A percentile compares a stretch with the other conserved stretches of the same genome.
phyloP scores from a whole-genome alignment of 2,888 invertebrate genomes.

The Lithophane semibrunnea region DNA sequence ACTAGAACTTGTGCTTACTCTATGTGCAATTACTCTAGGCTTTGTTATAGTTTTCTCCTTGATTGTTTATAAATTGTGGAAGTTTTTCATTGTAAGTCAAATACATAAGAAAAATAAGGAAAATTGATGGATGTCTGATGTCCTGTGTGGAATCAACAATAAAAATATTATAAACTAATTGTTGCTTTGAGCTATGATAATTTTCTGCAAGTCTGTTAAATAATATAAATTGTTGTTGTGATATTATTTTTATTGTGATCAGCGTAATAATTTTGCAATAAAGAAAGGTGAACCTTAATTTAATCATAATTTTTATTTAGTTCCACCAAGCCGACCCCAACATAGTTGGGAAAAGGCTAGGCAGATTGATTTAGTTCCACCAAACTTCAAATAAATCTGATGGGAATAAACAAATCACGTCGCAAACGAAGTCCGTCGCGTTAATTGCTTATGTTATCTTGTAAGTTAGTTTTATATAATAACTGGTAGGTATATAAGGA shows the following conservation, averaged over 20 bases:
- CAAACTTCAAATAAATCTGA: background rate
- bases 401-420: background rate
- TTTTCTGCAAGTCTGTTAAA: background rate
- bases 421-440: background rate
- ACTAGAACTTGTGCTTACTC: slow-evolving; percentile 31
- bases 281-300: background rate
- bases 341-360: too few species aligned
- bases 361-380: too few species aligned
- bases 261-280: background rate
- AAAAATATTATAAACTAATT: background rate
- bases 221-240: background rate
- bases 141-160: background rate
- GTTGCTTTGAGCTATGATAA: background rate
- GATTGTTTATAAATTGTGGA: background rate
- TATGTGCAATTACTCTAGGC: background rate
- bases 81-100: background rate
- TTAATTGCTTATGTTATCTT: background rate
- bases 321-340: too few species aligned
- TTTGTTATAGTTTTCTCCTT: background rate
- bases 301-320: background rate
- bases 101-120: background rate
- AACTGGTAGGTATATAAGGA: slow-evolving; percentile 20
- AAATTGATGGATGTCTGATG: background rate
- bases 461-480: background rate
- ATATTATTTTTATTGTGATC: background rate